A percentile compares a stretch with the other conserved stretches of the same genome.
These are phyloP conservation scores for Platyscapa corneri DNA, from an alignment of 1,140 invertebrate species.

Conservation along the genomic window DNA sequence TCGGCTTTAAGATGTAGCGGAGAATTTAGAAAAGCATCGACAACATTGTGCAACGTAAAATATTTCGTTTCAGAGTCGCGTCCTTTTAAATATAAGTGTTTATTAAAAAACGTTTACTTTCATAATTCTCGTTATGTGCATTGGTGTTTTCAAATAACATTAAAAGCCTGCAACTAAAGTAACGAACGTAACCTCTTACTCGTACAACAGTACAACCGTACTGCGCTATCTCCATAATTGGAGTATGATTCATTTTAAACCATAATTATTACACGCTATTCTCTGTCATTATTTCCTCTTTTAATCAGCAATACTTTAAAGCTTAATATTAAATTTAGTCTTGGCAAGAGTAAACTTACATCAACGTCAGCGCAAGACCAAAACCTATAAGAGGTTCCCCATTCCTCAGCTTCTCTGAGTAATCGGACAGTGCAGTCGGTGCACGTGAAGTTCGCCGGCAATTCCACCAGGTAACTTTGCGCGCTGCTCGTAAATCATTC, in stretches of 20 bases:
- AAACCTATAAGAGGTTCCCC: conserved; percentile 89
- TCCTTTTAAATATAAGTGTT: background rate
- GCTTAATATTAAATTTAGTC: background rate
- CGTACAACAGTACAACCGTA: no score
- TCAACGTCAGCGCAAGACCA: conserved; percentile 97
- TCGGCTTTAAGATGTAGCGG: no score
- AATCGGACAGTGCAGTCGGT: conserved; percentile 92
- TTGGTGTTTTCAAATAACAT: background rate
- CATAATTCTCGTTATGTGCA: background rate
- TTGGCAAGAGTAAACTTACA: conserved; percentile 74
- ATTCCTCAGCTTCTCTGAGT: conserved; percentile 91
- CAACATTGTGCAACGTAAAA: background rate
- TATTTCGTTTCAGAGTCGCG: background rate
- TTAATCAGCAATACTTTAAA: background rate
- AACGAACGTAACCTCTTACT: background rate
- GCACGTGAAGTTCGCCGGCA: conserved; percentile 90
- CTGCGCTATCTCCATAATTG: background rate
- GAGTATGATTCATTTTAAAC: background rate
- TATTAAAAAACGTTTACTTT: background rate
- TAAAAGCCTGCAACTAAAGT: background rate
- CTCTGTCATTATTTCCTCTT: background rate
- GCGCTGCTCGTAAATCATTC: conserved; percentile 78
- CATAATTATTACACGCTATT: no score
- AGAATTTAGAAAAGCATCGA: background rate
- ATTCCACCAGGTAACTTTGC: conserved; percentile 84